Conservation (phyloP, 2,797 vertebrate species). For the Leuciscus waleckii region DNA sequence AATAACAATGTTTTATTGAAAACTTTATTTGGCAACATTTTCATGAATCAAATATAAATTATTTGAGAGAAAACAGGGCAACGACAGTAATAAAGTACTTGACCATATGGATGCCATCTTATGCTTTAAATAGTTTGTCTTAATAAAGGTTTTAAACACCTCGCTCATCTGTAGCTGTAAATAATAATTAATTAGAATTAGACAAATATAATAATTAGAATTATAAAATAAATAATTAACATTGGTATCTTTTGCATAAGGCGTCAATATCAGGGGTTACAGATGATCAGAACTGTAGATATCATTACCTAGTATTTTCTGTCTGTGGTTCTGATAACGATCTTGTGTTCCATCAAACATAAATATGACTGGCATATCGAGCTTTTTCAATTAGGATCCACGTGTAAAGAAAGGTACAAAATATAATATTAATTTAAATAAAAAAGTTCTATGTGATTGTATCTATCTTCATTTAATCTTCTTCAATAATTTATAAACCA, state of each 20-base stretch:
- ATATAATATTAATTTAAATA: not conserved
- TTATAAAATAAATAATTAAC: not conserved
- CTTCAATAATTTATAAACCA: not conserved
- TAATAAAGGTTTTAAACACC: not conserved
- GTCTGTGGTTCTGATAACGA: not conserved
- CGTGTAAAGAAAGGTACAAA: constrained; percentile 1
- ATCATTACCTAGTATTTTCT: not conserved
- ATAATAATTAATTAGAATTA: not conserved
- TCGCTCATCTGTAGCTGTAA: not conserved
- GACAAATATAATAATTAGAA: not conserved
- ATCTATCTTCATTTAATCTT: not conserved
- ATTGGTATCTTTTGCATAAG: not conserved
- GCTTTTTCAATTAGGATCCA: not conserved
- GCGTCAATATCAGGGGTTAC: not conserved
- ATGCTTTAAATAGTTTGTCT: not conserved
- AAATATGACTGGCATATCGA: not conserved
- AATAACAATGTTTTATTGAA: constrained; percentile 22
- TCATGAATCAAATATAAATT: not conserved
- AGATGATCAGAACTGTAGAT: not conserved
- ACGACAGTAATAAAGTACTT: not conserved
- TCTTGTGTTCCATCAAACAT: not conserved
- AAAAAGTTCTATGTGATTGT: not conserved
- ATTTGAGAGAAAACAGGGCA: not conserved
- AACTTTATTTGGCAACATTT: constrained; percentile 9
- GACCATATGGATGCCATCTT: not conserved